Base-by-base conservation (phyloP, 2,113 vertebrate species). In the Archilochus colubris region DNA sequence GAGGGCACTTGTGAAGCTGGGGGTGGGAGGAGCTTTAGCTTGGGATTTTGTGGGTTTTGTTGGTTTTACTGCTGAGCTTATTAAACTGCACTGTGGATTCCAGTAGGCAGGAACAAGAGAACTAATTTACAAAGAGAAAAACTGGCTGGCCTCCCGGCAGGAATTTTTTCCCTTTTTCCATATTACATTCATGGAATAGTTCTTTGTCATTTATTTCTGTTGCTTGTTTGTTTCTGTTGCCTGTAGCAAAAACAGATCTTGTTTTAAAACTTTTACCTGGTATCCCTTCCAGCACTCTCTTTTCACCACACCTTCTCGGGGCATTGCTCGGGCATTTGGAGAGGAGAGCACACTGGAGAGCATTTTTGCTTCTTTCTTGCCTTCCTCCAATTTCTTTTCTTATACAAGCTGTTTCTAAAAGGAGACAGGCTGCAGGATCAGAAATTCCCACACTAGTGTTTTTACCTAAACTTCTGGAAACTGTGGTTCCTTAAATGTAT, bases 131-230 rank as follows among this genome's bases (percentile, higher is more conserved):
- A 88, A 43, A 92, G 70, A 93, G 68, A 63, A 46, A 61, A 94
- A 21, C 84, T 94, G 95, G 84, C 87, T 55, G 38, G 63, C 19
- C 6, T 95, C 81, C 95, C 82, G 88, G 89, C 46, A 77, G 68
- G 78, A 69, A 22, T 91, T 86, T 94, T 95, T 89, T 51, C 38
- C 66, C 79, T 58, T 85, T 88, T 95, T 94, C 89, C 83, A 57
- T 85, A 64, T 86, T 88, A 74, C 89, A 89, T 96, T 93, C 33
- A 24, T 87, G 67, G 85, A 77, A 95, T 96, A 89, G 85, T 95
- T 96, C 72, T 80, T 70, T 86, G 91, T 89, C 68, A 7, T 44
- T 82, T 88, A 70, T 91, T 94, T 91, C 61, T 91, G 76, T 88
- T 96, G 79, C 57, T 38, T 68, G 28, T 93, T 92, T 91, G 58